phyloP scores from a whole-genome alignment of 2,797 vertebrate genomes.

The Hyperoplus immaculatus region DNA sequence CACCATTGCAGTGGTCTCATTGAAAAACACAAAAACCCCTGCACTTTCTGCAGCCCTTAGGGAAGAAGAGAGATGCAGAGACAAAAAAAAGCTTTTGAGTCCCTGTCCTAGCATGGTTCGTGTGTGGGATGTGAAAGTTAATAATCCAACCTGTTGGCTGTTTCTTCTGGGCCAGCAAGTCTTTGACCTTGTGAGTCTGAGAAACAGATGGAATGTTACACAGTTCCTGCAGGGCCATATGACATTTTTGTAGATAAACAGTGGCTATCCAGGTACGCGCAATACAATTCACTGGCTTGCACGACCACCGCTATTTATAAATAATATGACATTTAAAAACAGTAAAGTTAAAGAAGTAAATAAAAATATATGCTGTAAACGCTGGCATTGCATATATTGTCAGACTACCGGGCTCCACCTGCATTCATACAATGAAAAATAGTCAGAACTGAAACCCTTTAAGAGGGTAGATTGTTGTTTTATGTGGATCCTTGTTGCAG shows the following conservation, averaged over 20 bases:
- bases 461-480: neutral
- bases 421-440: neutral
- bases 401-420: neutral
- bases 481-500: conserved; percentile 46
- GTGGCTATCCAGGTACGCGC: conserved; percentile 1
- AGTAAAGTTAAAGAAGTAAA: neutral
- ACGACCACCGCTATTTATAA: conserved; percentile 2
- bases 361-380: neutral
- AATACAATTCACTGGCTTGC: conserved; percentile 1
- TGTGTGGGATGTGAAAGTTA: conserved; percentile 44
- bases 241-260: conserved; percentile 31
- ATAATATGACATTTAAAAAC: neutral
- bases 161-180: conserved; percentile 44
- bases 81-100: conserved; percentile 34
- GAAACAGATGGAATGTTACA: conserved; percentile 36
- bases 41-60: neutral
- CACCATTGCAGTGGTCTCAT: conserved; percentile 1
- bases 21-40: conserved; percentile 17
- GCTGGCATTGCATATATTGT: neutral
- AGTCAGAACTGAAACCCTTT: neutral
- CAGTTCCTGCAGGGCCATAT: conserved; percentile 18
- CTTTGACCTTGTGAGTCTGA: conserved; percentile 53
- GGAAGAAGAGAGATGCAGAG: conserved; percentile 23
- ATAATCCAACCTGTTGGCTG: conserved; percentile 47
- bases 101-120: conserved; percentile 19